A percentile compares a stretch with the other conserved stretches of the same genome.
Conservation (phyloP, 1,140 invertebrate species). For the Lasioglossum baleicum region DNA sequence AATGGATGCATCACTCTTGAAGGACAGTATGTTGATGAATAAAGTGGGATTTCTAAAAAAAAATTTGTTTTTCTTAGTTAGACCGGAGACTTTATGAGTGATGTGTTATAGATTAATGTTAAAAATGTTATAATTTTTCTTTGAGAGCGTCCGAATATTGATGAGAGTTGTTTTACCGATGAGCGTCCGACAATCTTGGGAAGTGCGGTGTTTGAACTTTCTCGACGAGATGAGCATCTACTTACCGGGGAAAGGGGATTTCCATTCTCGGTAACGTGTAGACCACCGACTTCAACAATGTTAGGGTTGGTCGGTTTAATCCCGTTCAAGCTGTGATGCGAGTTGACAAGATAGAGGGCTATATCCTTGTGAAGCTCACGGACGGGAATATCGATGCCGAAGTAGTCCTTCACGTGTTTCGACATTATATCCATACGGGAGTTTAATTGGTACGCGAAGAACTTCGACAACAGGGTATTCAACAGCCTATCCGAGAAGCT, state of each 20-base stretch:
- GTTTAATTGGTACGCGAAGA: conserved; percentile 23
- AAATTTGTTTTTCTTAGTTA: too few species aligned
- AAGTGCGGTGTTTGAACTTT: not conserved
- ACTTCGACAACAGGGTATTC: conserved; percentile 71
- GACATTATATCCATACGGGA: conserved; percentile 14
- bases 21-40: too few species aligned
- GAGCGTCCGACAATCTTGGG: too few species aligned
- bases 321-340: conserved; percentile 79
- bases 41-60: too few species aligned
- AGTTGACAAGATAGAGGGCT: conserved; percentile 80
- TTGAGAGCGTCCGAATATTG: too few species aligned
- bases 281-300: conserved; percentile 82
- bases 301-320: conserved; percentile 77
- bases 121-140: too few species aligned
- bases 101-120: too few species aligned
- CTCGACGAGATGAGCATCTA: not conserved
- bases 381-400: conserved; percentile 71
- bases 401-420: conserved; percentile 67
- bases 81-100: too few species aligned
- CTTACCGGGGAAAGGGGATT: conserved; percentile 60
- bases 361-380: conserved; percentile 77
- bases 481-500: conserved; percentile 82
- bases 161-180: too few species aligned
- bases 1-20: too few species aligned
- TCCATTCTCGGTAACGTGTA: conserved; percentile 76